Percentiles rank a stretch among this genome's conserved stretches.
phyloP scores from a whole-genome alignment of 2,888 invertebrate genomes.

The Junonia oenone region DNA sequence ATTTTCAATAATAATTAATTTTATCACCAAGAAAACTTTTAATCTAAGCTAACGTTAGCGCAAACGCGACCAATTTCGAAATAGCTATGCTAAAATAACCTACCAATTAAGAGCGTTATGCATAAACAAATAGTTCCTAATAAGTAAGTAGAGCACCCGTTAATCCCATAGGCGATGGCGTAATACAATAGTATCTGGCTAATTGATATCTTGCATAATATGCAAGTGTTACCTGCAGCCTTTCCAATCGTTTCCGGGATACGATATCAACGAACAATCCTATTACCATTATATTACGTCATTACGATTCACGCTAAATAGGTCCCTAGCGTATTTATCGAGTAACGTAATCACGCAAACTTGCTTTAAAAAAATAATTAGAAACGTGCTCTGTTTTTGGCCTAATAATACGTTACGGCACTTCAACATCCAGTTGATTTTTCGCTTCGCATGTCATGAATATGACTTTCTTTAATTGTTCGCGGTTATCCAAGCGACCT shows the following conservation, averaged over 20 bases:
- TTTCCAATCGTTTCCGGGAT: conserved; percentile 64
- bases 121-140: conserved; percentile 41
- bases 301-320: conserved; percentile 32
- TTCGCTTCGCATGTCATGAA: not conserved
- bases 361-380: conserved; percentile 28
- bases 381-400: conserved; percentile 23
- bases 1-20: not conserved
- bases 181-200: conserved; percentile 65
- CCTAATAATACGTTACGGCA: conserved; percentile 23
- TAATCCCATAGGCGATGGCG: conserved; percentile 52
- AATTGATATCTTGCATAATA: conserved; percentile 73
- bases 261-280: conserved; percentile 37
- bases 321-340: conserved; percentile 30
- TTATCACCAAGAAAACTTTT: not conserved
- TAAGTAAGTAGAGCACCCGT: conserved; percentile 49
- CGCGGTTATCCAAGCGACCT: not conserved
- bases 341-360: conserved; percentile 35
- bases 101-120: conserved; percentile 13
- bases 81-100: conserved; percentile 9
- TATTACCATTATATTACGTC: conserved; percentile 35
- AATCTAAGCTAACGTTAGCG: conserved; percentile 5
- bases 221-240: conserved; percentile 41
- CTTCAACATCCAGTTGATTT: conserved; percentile 7
- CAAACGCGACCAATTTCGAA: conserved; percentile 17
- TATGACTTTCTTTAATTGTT: not conserved